A percentile compares a stretch with the other conserved stretches of the same genome.
These are phyloP conservation scores for Esox lucius DNA, from an alignment of 2,797 vertebrate species.

Conservation along the genomic window DNA sequence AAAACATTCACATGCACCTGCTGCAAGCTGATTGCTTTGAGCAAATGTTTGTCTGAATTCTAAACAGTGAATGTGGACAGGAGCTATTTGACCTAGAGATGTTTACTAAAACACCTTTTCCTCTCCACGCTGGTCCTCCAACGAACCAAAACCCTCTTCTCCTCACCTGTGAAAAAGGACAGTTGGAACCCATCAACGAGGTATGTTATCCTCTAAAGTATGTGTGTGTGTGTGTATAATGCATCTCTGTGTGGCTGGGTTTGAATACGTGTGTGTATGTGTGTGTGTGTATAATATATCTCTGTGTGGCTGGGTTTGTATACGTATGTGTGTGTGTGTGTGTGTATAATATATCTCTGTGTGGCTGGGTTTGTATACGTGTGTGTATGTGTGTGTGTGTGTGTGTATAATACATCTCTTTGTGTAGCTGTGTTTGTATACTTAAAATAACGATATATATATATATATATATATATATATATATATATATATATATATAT, in stretches of 20 bases:
- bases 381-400: background rate
- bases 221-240: too few relatives aligned
- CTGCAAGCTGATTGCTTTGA: too few relatives aligned
- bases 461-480: too few relatives aligned
- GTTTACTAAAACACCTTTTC: conserved; percentile 74
- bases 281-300: background rate
- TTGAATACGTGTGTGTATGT: background rate
- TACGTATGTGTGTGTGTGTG: background rate
- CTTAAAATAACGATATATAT: too few relatives aligned
- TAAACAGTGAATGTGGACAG: too few relatives aligned
- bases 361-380: too few relatives aligned
- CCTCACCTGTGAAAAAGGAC: conserved; percentile 83
- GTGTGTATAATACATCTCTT: too few relatives aligned
- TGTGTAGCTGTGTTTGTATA: too few relatives aligned
- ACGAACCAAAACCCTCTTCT: conserved; percentile 38
- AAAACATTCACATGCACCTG: too few relatives aligned
- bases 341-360: too few relatives aligned
- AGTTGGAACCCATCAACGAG: conserved; percentile 90
- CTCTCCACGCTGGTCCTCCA: conserved; percentile 51
- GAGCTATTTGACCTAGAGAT: background rate
- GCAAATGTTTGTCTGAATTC: too few relatives aligned
- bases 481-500: too few relatives aligned
- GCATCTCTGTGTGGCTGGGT: background rate
- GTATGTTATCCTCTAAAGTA: conserved; percentile 61
- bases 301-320: background rate